Evolutionary conservation across 2,888 invertebrate genomes (phyloP).

Genomic region (Ecdyonurus torrentis): DNA sequence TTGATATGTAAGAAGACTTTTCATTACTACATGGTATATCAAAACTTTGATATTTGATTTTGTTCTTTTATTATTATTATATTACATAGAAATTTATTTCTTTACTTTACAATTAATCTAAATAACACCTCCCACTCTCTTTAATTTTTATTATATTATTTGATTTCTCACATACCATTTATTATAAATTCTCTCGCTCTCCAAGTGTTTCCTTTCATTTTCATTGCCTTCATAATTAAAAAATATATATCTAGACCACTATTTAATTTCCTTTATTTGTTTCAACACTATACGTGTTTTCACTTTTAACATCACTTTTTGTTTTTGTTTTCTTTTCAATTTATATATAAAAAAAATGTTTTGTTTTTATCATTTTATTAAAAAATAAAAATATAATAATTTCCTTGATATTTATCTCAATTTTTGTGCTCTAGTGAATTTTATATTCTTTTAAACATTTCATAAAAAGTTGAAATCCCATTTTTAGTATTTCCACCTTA

Average conservation of each 20-base stretch:
- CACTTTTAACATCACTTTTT: neutral
- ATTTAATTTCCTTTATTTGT: neutral
- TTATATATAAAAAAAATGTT: too few species aligned
- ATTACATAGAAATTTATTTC: too few species aligned
- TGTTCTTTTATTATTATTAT: neutral
- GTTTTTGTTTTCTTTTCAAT: too few species aligned
- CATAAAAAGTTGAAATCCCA: too few species aligned
- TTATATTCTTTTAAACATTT: too few species aligned
- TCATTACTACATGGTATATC: neutral
- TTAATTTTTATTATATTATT: too few species aligned
- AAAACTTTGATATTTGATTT: neutral
- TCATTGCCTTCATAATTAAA: neutral
- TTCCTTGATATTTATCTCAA: too few species aligned
- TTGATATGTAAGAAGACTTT: neutral
- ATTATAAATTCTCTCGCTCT: neutral
- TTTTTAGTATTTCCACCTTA: too few species aligned
- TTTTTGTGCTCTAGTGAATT: too few species aligned
- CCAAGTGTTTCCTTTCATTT: neutral
- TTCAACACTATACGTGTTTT: neutral
- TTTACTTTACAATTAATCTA: neutral
- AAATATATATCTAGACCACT: neutral
- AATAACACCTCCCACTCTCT: neutral
- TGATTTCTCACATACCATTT: neutral
- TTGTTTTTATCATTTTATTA: too few species aligned
- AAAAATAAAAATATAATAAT: too few species aligned